A percentile compares a stretch with the other conserved stretches of the same genome.
These are phyloP conservation scores for Chaetodon trifascialis DNA, from an alignment of 2,113 vertebrate species.

Conservation along the genomic window DNA sequence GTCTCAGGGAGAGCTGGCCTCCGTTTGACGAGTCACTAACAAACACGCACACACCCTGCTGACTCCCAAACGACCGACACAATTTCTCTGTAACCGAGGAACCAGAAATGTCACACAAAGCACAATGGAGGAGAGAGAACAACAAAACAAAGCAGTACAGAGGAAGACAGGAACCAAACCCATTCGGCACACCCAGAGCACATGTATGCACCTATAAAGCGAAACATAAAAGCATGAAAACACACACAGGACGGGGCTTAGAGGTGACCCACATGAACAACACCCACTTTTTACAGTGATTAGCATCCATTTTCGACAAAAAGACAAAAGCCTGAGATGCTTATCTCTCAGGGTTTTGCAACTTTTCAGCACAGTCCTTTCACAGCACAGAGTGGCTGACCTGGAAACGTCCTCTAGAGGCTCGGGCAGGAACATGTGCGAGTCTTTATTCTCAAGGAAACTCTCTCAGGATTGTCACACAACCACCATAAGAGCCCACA, in stretches of 20 bases:
- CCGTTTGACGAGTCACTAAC: background rate
- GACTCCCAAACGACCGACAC: background rate
- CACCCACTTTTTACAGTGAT: slow-evolving; percentile 16
- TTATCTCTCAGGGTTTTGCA: slow-evolving; percentile 54
- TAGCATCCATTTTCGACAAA: slow-evolving; percentile 36
- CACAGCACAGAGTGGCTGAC: slow-evolving; percentile 30
- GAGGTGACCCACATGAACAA: slow-evolving; percentile 6
- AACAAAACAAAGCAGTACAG: slow-evolving; percentile 30
- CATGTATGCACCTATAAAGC: slow-evolving; percentile 10
- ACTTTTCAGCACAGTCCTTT: slow-evolving; percentile 23
- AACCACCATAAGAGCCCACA: background rate
- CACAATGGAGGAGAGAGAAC: slow-evolving; percentile 45
- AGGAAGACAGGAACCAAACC: slow-evolving; percentile 57
- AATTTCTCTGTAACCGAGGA: slow-evolving; percentile 29
- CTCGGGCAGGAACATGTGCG: slow-evolving; percentile 13
- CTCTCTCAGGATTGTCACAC: slow-evolving; percentile 41
- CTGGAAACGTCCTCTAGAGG: slow-evolving; percentile 44
- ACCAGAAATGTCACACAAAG: slow-evolving; percentile 27
- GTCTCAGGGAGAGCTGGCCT: background rate
- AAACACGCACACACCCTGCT: slow-evolving; percentile 11
- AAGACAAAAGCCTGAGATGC: slow-evolving; percentile 47
- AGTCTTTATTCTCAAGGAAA: slow-evolving; percentile 27
- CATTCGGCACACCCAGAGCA: slow-evolving; percentile 60
- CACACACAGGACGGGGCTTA: slow-evolving; percentile 3
- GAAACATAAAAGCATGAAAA: background rate